Conservation (phyloP, 2,113 vertebrate genomes). For the Ochotona princeps region DNA sequence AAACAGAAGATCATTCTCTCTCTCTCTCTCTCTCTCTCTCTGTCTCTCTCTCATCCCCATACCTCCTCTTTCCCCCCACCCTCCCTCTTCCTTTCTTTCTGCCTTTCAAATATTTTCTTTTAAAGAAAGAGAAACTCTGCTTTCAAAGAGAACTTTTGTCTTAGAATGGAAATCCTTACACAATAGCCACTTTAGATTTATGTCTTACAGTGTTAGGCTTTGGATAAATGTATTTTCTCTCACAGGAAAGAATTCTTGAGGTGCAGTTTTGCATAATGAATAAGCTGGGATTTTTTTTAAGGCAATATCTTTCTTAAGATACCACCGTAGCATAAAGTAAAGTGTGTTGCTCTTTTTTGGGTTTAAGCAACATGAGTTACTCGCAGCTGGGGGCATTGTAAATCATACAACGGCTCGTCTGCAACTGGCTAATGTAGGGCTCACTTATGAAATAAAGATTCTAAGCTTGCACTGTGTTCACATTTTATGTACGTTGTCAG, state of each 20-base stretch:
- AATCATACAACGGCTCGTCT: conserved; percentile 32
- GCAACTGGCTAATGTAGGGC: not conserved
- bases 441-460: not conserved
- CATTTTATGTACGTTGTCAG: not conserved
- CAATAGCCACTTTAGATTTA: not conserved
- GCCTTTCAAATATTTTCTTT: no score
- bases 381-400: not conserved
- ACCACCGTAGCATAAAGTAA: conserved; percentile 11
- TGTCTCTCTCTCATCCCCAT: no score
- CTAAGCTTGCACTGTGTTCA: not conserved
- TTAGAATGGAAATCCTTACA: not conserved
- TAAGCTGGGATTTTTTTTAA: conserved; percentile 35
- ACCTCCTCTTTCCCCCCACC: no score
- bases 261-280: conserved; percentile 1
- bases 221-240: conserved; percentile 39
- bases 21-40: no score
- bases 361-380: conserved; percentile 23
- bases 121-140: not conserved
- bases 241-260: not conserved
- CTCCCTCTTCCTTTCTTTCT: no score
- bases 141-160: not conserved
- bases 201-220: not conserved
- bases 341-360: not conserved
- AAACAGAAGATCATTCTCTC: no score
- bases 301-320: conserved; percentile 16